Evolutionary conservation across 2,888 invertebrate genomes (phyloP), one percentile per base, ranked within the genome.

Genomic region (Watsonalla cultraria): DNA sequence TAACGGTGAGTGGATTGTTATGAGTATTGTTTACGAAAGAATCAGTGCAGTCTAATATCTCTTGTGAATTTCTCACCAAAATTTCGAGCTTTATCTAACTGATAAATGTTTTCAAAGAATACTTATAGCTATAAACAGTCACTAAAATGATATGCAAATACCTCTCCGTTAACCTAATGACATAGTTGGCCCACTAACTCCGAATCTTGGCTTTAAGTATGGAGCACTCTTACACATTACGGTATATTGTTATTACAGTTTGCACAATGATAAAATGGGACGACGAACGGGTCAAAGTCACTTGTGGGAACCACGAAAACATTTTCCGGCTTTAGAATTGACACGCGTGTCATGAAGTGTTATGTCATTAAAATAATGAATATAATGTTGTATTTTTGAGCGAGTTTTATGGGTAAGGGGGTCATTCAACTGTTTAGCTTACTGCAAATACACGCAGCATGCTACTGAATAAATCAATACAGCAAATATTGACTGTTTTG

Each of bases 121-220:
- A 49, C 39, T n/a, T 49, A 37, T 37, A 14, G 37, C 37, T 37
- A 15, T 49, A 49, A 49, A 15, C 49, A 65, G 57, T 58, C 59
- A 65, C 76, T 74, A 78, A 81, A 76, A 75, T 66, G 60, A 66
- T 75, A 77, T 78, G 79, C 75, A 82, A 84, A 86, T 78, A 77
- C 62, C 65, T 80, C 74, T 78, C 82, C 84, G 84, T 84, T 87
- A 88, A 84, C 87, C 83, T 79, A 84, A 86, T 84, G 83, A 82
- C 82, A 84, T 82, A 80, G 82, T 80, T 87, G 84, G 73, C 84
- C 80, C 71, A 86, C 81, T 81, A 80, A 80, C 78, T 80, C 65
- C 66, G 62, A 78, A 82, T 80, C 76, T 78, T 66, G 70, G 72
- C 68, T 74, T 61, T 56, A 64, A 73, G 71, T 74, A 65, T 72